Percentiles rank a stretch among this genome's conserved stretches.
These are phyloP conservation scores for Cantharis rufa DNA, from an alignment of 2,888 invertebrate genomes.

Conservation along the genomic window DNA sequence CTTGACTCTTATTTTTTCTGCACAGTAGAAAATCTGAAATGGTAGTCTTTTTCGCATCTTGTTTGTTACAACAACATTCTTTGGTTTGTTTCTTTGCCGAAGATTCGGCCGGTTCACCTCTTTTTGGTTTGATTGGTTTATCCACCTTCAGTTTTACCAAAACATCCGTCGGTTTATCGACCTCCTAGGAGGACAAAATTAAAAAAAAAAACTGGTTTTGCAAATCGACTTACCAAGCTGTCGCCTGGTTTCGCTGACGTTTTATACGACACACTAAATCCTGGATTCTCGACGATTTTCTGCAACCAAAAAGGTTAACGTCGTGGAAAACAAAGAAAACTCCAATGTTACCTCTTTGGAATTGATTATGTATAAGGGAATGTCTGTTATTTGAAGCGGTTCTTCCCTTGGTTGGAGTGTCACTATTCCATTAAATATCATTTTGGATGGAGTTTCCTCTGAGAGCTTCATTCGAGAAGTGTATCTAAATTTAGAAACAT, in stretches of 20 bases:
- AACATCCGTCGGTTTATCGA: background rate
- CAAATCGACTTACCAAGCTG: background rate
- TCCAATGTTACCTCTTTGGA: conserved; percentile 7
- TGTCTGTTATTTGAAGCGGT: background rate
- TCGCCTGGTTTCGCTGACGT: background rate
- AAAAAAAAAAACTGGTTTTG: background rate
- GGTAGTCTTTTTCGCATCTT: background rate
- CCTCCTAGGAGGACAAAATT: background rate
- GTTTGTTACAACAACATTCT: background rate
- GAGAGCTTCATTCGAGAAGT: background rate
- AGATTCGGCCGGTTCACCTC: background rate
- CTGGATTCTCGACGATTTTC: background rate
- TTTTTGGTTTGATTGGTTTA: background rate
- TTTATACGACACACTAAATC: background rate
- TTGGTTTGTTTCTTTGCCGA: background rate
- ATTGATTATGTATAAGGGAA: conserved; percentile 21
- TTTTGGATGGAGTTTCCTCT: conserved; percentile 10
- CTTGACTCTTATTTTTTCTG: background rate
- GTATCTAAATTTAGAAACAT: background rate
- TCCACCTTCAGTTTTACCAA: background rate
- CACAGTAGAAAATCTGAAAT: background rate
- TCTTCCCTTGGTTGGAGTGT: conserved; percentile 2
- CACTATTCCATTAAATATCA: conserved; percentile 12
- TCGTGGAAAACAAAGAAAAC: background rate
- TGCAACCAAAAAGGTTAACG: background rate